phyloP scores from a whole-genome alignment of 2,797 vertebrate species.

The Chrysocyon brachyurus region DNA sequence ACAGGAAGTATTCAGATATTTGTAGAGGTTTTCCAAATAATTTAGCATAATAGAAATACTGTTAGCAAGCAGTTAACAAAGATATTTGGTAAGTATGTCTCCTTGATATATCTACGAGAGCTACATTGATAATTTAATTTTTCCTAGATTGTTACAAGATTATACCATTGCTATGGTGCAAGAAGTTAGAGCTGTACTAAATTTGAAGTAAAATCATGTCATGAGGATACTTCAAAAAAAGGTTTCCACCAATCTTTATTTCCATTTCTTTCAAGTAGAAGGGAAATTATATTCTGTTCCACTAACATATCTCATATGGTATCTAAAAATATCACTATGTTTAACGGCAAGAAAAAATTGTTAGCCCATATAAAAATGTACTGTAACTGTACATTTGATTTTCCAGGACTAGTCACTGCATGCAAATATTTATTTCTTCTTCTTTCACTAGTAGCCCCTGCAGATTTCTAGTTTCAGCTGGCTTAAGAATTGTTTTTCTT shows the following conservation, averaged over 20 bases:
- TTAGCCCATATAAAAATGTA: not conserved
- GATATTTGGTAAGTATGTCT: not conserved
- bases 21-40: not conserved
- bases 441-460: not conserved
- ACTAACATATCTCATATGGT: not conserved
- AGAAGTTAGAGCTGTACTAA: not conserved
- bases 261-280: conserved; percentile 26
- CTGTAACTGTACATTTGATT: not conserved
- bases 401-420: not conserved
- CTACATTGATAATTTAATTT: not conserved
- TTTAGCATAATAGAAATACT: not conserved
- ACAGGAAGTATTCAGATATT: not conserved
- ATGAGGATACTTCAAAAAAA: not conserved
- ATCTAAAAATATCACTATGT: not conserved
- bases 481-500: not conserved
- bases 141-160: not conserved
- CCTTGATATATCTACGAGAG: not conserved
- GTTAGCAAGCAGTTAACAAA: not conserved
- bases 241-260: not conserved
- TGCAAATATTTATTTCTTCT: conserved; percentile 25
- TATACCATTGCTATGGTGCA: not conserved
- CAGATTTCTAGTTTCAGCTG: not conserved
- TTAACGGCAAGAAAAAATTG: not conserved
- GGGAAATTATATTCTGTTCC: not conserved
- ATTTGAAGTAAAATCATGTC: not conserved